phyloP scores from a whole-genome alignment of 2,888 invertebrate species.

The Thera britannica region DNA sequence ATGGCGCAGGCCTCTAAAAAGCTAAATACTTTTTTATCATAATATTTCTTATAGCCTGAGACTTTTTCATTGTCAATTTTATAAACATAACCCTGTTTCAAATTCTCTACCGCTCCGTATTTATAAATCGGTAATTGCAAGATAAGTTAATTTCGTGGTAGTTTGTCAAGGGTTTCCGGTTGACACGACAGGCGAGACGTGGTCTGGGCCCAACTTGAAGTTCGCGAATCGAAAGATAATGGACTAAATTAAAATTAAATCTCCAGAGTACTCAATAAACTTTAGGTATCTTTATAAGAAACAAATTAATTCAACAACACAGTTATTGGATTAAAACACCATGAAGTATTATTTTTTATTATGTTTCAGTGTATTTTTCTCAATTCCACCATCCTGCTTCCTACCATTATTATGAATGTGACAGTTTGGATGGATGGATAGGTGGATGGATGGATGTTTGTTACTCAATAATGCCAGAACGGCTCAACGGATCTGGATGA shows the following conservation, averaged over 20 bases:
- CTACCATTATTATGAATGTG: no score
- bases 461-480: no score
- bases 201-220: constrained; percentile 39
- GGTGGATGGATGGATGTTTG: no score
- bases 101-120: constrained; percentile 6
- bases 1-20: no score
- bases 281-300: neutral
- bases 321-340: neutral
- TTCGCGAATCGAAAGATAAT: constrained; percentile 24
- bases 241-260: constrained; percentile 9
- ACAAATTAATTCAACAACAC: neutral
- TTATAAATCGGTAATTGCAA: constrained; percentile 28
- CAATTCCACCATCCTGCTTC: no score
- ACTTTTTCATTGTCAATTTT: neutral
- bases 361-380: no score
- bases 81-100: constrained; percentile 2
- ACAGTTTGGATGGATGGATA: no score
- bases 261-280: neutral
- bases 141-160: constrained; percentile 39
- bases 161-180: constrained; percentile 45
- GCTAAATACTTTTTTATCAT: no score
- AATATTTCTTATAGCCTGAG: neutral
- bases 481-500: no score
- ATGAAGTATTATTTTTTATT: no score
- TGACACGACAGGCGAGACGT: constrained; percentile 34